Conservation (phyloP, 2,113 vertebrate species). For the Myodes glareolus region DNA sequence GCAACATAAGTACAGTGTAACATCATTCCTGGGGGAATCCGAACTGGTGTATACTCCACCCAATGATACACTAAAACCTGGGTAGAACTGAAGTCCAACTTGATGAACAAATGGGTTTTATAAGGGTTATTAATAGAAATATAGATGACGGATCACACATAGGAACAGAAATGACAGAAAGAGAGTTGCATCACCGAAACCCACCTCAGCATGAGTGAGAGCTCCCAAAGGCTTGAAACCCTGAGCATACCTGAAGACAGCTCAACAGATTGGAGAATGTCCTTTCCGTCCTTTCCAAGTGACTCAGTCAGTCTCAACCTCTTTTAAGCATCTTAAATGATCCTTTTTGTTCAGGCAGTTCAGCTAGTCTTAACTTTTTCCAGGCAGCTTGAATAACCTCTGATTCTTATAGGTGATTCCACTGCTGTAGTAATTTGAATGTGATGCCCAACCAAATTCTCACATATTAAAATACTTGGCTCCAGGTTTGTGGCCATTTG, state of each 20-base stretch:
- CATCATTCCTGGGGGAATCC: neutral
- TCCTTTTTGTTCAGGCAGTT: neutral
- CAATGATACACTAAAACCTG: neutral
- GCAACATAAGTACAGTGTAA: neutral
- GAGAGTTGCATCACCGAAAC: neutral
- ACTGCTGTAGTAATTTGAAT: neutral
- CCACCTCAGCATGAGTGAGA: neutral
- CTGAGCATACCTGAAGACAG: neutral
- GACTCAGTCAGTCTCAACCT: neutral
- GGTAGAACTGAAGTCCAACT: neutral
- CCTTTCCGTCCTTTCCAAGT: neutral
- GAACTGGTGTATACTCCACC: neutral
- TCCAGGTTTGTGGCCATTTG: neutral
- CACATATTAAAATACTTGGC: neutral
- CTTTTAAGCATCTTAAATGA: neutral
- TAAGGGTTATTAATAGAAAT: neutral
- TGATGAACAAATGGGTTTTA: neutral
- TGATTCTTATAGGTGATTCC: neutral
- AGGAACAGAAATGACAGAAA: neutral
- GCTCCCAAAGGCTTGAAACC: neutral
- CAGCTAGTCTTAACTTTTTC: neutral
- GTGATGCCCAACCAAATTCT: neutral
- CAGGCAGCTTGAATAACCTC: neutral
- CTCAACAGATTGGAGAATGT: neutral
- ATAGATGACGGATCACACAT: neutral